Evolutionary conservation across 2,888 invertebrate genomes (phyloP), one percentile per base, ranked within the genome.

Genomic region (Drosophila paracracens): DNA sequence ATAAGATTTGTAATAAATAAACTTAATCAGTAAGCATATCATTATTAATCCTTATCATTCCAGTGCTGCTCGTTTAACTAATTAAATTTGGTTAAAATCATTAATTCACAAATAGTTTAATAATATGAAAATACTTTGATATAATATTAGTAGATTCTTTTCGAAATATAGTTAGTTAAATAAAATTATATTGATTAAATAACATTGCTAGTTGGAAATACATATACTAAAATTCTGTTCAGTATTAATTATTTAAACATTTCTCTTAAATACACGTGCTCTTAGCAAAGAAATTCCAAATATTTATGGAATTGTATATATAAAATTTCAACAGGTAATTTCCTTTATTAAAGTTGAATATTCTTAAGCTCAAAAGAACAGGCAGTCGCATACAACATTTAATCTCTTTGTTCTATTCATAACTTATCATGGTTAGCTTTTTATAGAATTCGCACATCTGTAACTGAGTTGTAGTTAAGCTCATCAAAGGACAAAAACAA

Each of bases 401-500:
- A 33, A 29, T 5, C n/a, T 29, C 48, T 46, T 51, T 46, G 25
- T 25, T 46, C 46, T 27, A 46, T 51, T 13, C 5, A 63, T 51
- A 38, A 70, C 74, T 65, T 81, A 67, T 67, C 50, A 54, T 50
- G 52, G 67, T 67, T 31, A 43, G 40, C 56, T 31, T 50, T 54
- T 59, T 27, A 67, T 57, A 36, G 11, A 43, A 54, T 48, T 60
- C 25, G 27, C 35, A 46, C 36, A 68, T 36, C 50, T 29, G 40
- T 31, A 71, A 53, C n/a, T 36, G 54, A 64, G 50, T 54, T 67
- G 43, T 33, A 72, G 46, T 53, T 48, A 50, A 60, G 57, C 63
- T 54, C 35, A 50, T 57, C 43, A 38, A 50, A 60, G 66, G 63
- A 31, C 51, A 51, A 63, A 57, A 65, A 69, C 82, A 67, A 75